phyloP scores from a whole-genome alignment of 2,797 vertebrate species.

The Ctenopoma multispine region DNA sequence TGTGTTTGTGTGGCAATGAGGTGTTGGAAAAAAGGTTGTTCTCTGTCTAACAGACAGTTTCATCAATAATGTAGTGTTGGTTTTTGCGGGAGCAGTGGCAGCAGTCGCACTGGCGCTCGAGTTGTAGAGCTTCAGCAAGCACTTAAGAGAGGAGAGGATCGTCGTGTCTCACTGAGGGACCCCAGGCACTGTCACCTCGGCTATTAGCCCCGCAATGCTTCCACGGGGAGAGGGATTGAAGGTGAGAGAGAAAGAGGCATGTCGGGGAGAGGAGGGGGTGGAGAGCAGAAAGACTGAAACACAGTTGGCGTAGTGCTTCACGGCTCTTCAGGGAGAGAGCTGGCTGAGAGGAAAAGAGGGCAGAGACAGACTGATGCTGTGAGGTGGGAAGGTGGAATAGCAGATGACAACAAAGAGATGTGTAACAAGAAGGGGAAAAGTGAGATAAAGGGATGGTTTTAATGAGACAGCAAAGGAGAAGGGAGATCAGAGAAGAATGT shows the following conservation, averaged over 20 bases:
- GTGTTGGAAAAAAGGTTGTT: constrained; percentile 47
- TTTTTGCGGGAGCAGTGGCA: constrained; percentile 40
- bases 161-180: constrained; percentile 51
- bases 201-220: constrained; percentile 66
- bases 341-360: constrained; percentile 38
- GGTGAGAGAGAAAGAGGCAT: constrained; percentile 54
- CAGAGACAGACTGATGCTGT: constrained; percentile 31
- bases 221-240: constrained; percentile 46
- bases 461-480: constrained; percentile 10
- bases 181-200: constrained; percentile 59
- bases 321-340: constrained; percentile 41
- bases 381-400: constrained; percentile 38
- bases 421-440: constrained; percentile 19
- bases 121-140: constrained; percentile 65
- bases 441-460: constrained; percentile 20
- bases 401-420: constrained; percentile 47
- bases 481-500: constrained; percentile 3
- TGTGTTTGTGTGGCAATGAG: constrained; percentile 46
- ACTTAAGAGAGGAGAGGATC: constrained; percentile 71
- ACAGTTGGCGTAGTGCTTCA: constrained; percentile 41
- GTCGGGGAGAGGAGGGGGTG: background rate
- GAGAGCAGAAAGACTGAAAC: constrained; percentile 20
- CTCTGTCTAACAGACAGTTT: constrained; percentile 68
- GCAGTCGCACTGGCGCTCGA: constrained; percentile 25
- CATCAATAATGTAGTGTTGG: constrained; percentile 75